Evolutionary conservation across 1,140 invertebrate species (phyloP).

Genomic region (Drosophila ercepeae): DNA sequence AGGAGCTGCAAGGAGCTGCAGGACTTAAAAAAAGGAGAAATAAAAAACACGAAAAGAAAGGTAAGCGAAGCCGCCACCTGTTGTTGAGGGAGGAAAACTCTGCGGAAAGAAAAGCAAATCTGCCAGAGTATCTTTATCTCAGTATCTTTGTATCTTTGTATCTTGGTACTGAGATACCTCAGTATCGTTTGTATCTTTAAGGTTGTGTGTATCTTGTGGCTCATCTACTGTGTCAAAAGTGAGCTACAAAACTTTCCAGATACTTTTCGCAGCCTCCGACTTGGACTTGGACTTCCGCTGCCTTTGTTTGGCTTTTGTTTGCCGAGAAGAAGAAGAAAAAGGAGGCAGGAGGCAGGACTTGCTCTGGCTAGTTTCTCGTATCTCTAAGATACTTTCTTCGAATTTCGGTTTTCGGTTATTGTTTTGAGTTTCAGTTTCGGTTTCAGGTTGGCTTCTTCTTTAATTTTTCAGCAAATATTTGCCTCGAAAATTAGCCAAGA

Average conservation of each 20-base stretch:
- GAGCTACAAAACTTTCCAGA: conserved; percentile 70
- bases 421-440: conserved; percentile 24
- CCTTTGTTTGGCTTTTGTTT: conserved; percentile 41
- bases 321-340: too few species aligned
- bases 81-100: too few species aligned
- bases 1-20: conserved; percentile 7
- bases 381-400: conserved; percentile 59
- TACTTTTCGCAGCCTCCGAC: too few species aligned
- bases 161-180: too few species aligned
- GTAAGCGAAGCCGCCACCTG: conserved; percentile 57
- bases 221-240: conserved; percentile 68
- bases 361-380: conserved; percentile 22
- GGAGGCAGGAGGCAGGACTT: too few species aligned
- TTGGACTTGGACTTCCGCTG: conserved; percentile 23
- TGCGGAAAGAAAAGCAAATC: too few species aligned
- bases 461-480: conserved; percentile 27
- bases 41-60: conserved; percentile 42
- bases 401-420: conserved; percentile 27
- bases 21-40: not conserved
- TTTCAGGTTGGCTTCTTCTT: conserved; percentile 4
- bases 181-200: not conserved
- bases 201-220: conserved; percentile 17
- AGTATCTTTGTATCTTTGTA: conserved; percentile 18
- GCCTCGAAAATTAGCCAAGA: conserved; percentile 22
- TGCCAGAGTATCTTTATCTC: conserved; percentile 7